Percentiles rank a stretch among this genome's conserved stretches.
Evolutionary conservation across 1,140 invertebrate genomes (phyloP).

Genomic region (Antheraea pernyi): DNA sequence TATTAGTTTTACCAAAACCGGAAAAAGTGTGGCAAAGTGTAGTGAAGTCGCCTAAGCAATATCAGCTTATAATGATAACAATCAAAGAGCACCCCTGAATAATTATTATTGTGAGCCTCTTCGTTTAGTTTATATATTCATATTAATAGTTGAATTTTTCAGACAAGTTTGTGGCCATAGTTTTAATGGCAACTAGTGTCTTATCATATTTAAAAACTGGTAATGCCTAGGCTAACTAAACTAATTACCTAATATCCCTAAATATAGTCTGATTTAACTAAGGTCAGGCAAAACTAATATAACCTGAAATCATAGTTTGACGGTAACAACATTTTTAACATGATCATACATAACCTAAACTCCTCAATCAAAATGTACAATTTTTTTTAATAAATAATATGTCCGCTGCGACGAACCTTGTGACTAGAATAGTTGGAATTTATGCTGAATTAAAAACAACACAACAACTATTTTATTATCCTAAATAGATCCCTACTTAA

Average conservation of each 20-base stretch:
- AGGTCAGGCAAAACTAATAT: neutral
- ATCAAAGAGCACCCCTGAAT: too few species aligned
- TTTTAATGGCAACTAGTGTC: too few species aligned
- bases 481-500: constrained; percentile 54
- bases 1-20: neutral
- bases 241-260: too few species aligned
- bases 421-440: constrained; percentile 49
- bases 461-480: constrained; percentile 64
- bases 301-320: neutral
- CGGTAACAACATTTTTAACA: constrained; percentile 1
- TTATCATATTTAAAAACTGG: too few species aligned
- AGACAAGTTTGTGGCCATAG: too few species aligned
- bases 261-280: too few species aligned
- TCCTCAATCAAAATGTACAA: constrained; percentile 49
- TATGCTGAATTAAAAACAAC: constrained; percentile 51
- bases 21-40: neutral
- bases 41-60: neutral
- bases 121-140: too few species aligned
- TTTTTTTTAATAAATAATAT: constrained; percentile 29
- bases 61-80: too few species aligned
- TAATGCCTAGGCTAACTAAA: too few species aligned
- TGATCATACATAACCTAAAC: constrained; percentile 33
- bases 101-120: too few species aligned
- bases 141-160: too few species aligned
- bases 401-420: constrained; percentile 18